Percentiles rank a stretch among this genome's conserved stretches.
These are phyloP conservation scores for Mesoligia furuncula DNA, from an alignment of 2,888 invertebrate genomes.

Conservation along the genomic window DNA sequence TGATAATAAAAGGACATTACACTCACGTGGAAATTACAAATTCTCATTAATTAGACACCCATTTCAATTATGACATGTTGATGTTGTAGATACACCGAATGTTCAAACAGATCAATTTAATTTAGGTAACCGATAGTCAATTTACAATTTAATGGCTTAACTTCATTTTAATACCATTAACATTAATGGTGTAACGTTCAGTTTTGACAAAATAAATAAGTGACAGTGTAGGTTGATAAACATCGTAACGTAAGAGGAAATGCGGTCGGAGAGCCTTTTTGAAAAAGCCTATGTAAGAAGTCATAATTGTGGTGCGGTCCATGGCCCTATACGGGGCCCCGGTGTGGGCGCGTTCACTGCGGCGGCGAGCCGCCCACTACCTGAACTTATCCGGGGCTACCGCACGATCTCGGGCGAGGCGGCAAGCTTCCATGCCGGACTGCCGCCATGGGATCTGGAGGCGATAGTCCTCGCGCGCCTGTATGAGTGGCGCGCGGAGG, in stretches of 20 bases:
- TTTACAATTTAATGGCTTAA: neutral
- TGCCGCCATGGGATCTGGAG: no score
- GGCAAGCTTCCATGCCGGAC: no score
- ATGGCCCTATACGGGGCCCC: no score
- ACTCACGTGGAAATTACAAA: constrained; percentile 4
- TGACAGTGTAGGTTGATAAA: constrained; percentile 14
- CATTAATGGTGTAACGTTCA: neutral
- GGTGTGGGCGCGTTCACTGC: no score
- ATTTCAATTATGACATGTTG: constrained; percentile 25
- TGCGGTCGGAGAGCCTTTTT: no score
- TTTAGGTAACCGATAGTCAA: constrained; percentile 5
- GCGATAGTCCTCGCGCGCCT: no score
- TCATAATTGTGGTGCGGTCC: no score
- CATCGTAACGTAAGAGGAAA: neutral
- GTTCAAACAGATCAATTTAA: constrained; percentile 28
- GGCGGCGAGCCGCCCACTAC: no score
- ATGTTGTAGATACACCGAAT: constrained; percentile 4
- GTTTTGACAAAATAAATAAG: neutral
- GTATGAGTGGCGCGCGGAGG: no score
- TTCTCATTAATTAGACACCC: constrained; percentile 22
- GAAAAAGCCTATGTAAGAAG: no score
- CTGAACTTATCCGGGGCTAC: no score
- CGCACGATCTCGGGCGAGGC: no score
- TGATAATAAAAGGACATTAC: neutral
- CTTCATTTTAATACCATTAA: neutral